Conservation (phyloP, 1,140 invertebrate genomes). For the Chlorops oryzae region DNA sequence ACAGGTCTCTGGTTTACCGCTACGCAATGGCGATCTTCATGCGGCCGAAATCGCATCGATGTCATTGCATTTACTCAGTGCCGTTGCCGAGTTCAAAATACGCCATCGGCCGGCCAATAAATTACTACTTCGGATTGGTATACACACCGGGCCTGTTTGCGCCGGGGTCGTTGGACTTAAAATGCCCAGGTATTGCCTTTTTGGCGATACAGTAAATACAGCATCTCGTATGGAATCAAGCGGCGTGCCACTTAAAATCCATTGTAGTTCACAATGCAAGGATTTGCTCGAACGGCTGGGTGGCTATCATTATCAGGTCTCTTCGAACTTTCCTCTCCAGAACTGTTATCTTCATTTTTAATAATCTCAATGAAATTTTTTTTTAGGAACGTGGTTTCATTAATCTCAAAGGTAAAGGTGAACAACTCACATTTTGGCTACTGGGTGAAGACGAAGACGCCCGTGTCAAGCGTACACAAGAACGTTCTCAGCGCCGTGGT, state of each 20-base stretch:
- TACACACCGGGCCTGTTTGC: slow-evolving; percentile 73
- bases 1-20: slow-evolving; percentile 74
- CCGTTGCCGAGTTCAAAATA: slow-evolving; percentile 80
- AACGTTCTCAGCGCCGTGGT: slow-evolving; percentile 50
- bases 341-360: too few relatives aligned
- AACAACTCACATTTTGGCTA: slow-evolving; percentile 82
- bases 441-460: slow-evolving; percentile 63
- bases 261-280: slow-evolving; percentile 73
- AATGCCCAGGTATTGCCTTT: slow-evolving; percentile 93
- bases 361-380: slow-evolving; percentile 46
- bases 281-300: slow-evolving; percentile 67
- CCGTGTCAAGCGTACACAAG: slow-evolving; percentile 51
- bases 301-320: slow-evolving; percentile 58
- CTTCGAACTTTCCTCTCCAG: neutral
- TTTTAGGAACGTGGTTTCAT: slow-evolving; percentile 66
- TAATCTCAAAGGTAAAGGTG: slow-evolving; percentile 80
- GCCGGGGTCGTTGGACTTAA: slow-evolving; percentile 83
- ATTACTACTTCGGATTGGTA: slow-evolving; percentile 81
- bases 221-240: slow-evolving; percentile 92
- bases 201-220: slow-evolving; percentile 91
- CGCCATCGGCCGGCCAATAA: slow-evolving; percentile 77
- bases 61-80: slow-evolving; percentile 77
- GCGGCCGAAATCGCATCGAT: slow-evolving; percentile 90
- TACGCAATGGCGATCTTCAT: slow-evolving; percentile 73
- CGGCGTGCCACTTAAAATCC: slow-evolving; percentile 78